These are phyloP conservation scores for Epiblema foenella DNA, from an alignment of 2,888 invertebrate species.

Conservation along the genomic window DNA sequence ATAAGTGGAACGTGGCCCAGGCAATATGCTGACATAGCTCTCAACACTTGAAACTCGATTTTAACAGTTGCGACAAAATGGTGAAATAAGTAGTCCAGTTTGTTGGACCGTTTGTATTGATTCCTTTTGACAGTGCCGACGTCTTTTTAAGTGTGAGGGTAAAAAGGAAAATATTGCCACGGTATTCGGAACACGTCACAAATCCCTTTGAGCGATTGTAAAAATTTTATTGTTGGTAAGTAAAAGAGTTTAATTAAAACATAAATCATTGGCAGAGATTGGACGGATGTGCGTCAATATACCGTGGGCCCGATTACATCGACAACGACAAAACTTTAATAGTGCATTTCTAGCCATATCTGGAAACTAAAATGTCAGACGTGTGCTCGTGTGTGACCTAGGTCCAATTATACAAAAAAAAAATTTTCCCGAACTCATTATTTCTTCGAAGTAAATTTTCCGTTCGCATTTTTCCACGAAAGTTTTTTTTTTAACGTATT, in stretches of 20 bases:
- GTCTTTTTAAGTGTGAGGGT: constrained; percentile 34
- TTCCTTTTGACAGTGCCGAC: constrained; percentile 38
- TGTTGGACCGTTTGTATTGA: constrained; percentile 47
- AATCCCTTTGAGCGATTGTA: constrained; percentile 10
- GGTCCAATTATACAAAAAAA: no score
- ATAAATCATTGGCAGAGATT: no score
- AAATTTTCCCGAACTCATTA: no score
- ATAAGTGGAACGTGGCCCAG: constrained; percentile 69
- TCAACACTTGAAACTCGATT: constrained; percentile 74
- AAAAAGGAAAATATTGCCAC: constrained; percentile 33
- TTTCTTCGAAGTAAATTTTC: no score
- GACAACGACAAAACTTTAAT: no score
- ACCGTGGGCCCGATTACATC: no score
- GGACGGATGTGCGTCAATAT: no score
- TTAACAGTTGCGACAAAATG: constrained; percentile 68
- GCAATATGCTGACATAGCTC: constrained; percentile 77
- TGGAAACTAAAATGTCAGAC: no score
- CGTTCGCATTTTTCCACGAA: no score
- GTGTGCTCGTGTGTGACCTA: no score
- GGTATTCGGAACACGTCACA: constrained; percentile 19
- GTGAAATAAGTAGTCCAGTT: constrained; percentile 60
- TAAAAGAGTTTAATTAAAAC: not conserved
- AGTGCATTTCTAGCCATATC: no score
- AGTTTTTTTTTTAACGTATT: no score
- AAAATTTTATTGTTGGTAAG: not conserved